Evolutionary conservation across 2,888 invertebrate species (phyloP), one percentile per base, ranked within the genome.

Genomic region (Scelioninae gen. 2): DNA sequence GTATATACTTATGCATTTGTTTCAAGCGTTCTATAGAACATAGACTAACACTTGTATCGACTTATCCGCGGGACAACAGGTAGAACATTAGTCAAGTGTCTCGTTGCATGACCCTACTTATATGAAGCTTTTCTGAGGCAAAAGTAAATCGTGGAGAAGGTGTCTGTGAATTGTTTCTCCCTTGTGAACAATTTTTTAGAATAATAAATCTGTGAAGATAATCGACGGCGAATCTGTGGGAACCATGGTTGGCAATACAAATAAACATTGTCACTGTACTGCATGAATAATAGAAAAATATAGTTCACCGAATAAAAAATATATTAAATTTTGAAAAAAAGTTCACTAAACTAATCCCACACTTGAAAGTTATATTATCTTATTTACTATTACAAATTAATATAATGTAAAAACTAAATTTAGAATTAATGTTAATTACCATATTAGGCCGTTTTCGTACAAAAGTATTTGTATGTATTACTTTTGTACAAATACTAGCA

Each of bases 71-170:
- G 80, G 79, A 83, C 81, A 83, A 81, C 82, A 83, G 82, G 82
- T 83, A 81, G 82, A 83, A 80, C 83, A 83, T 83, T 83, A 83
- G 83, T 83, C 83, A 83, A 83, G 80, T 78, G 81, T 80, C 82
- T 81, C 77, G 80, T 81, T 81, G 80, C 75, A 35, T 46, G 71
- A 46, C 68, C 53, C 70, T 68, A 69, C 61, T 69, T 45, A 39
- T 52, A 57, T 61, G 65, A 46, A 76, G 75, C 75, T 68, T 76
- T 80, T 37, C 25, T 43, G n/a, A 31, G 11, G 19, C 43, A 25
- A 31, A 33, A 19, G 60, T 46, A 68, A 60, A 50, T 60, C 53
- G 46, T 46, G 68, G 52, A 50, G 35, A 60, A 68, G 22, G 60
- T 60, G 46, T 53, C 33, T 25, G 58, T 68, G 68, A 68, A 68